Percentiles rank a stretch among this genome's conserved stretches.
phyloP scores from a whole-genome alignment of 2,797 vertebrate genomes.

The Hippoglossus hippoglossus region DNA sequence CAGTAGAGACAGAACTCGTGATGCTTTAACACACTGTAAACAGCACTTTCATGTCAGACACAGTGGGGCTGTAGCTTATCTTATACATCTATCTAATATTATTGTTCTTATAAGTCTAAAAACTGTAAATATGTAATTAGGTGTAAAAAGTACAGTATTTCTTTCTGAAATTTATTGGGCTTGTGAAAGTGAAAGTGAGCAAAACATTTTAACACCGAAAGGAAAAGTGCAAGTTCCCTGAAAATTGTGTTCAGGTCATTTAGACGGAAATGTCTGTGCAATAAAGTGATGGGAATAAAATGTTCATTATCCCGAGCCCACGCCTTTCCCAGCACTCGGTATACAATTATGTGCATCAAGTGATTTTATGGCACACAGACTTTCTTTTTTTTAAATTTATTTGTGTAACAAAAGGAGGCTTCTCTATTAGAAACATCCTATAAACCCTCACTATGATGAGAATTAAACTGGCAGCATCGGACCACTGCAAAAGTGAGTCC shows the following conservation, averaged over 20 bases:
- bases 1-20: neutral
- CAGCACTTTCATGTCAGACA: no score
- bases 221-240: no score
- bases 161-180: no score
- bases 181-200: no score
- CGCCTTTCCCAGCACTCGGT: neutral
- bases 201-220: no score
- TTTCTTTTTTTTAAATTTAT: slow-evolving; percentile 2
- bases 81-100: no score
- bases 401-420: neutral
- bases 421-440: neutral
- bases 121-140: neutral
- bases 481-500: neutral
- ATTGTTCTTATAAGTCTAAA: no score
- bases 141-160: no score
- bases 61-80: no score
- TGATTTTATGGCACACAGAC: neutral
- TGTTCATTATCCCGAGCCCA: neutral
- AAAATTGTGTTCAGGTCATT: no score
- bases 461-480: neutral
- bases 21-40: neutral
- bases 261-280: slow-evolving; percentile 6
- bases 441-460: slow-evolving; percentile 1
- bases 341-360: slow-evolving; percentile 13
- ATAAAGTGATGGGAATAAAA: slow-evolving; percentile 12